Evolutionary conservation across 2,888 invertebrate species (phyloP), one percentile per base, ranked within the genome.

Genomic region (Sthenelais limicola): DNA sequence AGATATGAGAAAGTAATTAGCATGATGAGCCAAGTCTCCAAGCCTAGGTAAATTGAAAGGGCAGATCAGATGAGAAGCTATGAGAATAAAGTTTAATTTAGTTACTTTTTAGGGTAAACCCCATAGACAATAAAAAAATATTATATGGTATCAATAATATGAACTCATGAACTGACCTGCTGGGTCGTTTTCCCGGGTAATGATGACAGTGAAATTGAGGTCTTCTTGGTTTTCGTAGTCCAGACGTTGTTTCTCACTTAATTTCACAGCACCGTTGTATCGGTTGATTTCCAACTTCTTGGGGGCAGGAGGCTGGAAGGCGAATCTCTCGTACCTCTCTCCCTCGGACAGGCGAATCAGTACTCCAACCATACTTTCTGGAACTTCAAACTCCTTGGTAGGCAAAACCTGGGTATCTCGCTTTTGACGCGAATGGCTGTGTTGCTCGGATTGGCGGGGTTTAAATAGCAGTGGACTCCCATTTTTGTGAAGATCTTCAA

Each of bases 141-240:
- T n/a, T n/a, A n/a, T n/a, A n/a, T n/a, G n/a, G n/a, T n/a, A n/a
- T n/a, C n/a, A n/a, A n/a, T n/a, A n/a, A n/a, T n/a, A n/a, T n/a
- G n/a, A n/a, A n/a, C n/a, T n/a, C n/a, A 33, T 97, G 18, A n/a
- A 49, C 78, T 73, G 73, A 79, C 79, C 76, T 32, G 69, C 18
- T 33, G 73, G 66, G 32, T 75, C 70, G 32, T 73, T 71, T 30
- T 67, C 30, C 9, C 69, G 35, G 0, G 81, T 81, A 43, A 82
- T 80, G 69, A 81, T 79, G n/a, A 85, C 75, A 5, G 73, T 74
- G 35, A 85, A 78, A 43, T 80, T 51, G 68, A 77, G 72, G 77
- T 76, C 73, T 79, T 80, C 32, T 52, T 73, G 95, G 89, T 95
- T 95, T 90, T 97, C 97, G 81, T 80, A 85, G 76, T 96, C 96